phyloP scores from a whole-genome alignment of 1,140 invertebrate species.

The Orius laevigatus region DNA sequence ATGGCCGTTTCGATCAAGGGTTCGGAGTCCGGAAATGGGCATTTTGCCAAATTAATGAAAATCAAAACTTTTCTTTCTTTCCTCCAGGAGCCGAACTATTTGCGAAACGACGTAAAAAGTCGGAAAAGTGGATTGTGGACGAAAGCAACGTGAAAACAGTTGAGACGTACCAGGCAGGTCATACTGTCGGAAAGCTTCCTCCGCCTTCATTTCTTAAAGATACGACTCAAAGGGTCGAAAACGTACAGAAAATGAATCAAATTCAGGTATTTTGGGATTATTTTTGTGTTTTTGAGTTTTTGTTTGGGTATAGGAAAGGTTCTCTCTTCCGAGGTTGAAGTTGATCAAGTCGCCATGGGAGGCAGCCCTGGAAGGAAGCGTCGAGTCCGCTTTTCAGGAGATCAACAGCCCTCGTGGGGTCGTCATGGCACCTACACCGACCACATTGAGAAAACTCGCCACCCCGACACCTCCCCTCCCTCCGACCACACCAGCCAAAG shows the following conservation, averaged over 20 bases:
- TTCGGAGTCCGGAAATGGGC: too few relatives aligned
- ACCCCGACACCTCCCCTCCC: constrained; percentile 21
- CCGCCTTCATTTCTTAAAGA: constrained; percentile 29
- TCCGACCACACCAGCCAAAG: constrained; percentile 4
- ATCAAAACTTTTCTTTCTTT: too few relatives aligned
- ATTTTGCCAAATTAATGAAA: too few relatives aligned
- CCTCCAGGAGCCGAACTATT: constrained; percentile 65
- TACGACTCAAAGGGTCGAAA: constrained; percentile 29
- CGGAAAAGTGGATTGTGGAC: constrained; percentile 75
- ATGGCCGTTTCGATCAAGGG: too few relatives aligned
- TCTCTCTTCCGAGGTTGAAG: constrained; percentile 38
- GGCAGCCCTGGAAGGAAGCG: constrained; percentile 49
- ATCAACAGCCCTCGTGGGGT: constrained; percentile 17
- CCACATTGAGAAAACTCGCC: constrained; percentile 11
- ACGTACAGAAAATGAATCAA: constrained; percentile 34
- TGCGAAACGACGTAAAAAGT: constrained; percentile 67
- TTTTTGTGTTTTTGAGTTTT: background rate
- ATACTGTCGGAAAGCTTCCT: constrained; percentile 19
- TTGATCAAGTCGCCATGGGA: constrained; percentile 55
- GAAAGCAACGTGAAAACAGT: constrained; percentile 37
- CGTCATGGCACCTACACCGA: constrained; percentile 15
- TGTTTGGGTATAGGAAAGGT: constrained; percentile 32
- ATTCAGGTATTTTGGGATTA: constrained; percentile 30
- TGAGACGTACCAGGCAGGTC: constrained; percentile 6
- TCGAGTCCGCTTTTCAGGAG: constrained; percentile 44